phyloP scores from a whole-genome alignment of 2,888 invertebrate species.

The Hydriomena furcata region DNA sequence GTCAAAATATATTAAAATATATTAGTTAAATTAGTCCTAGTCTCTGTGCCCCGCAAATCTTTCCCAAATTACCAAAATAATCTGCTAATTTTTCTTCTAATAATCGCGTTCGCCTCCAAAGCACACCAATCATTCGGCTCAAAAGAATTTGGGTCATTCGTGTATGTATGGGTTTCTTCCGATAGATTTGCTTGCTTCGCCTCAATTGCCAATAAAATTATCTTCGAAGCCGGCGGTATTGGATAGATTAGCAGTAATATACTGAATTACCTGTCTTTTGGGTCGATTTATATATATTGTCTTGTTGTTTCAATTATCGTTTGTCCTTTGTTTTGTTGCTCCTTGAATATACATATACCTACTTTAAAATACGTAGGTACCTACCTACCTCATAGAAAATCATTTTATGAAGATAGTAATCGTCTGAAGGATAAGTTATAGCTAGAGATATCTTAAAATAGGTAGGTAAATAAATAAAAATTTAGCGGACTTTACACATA shows the following conservation, averaged over 20 bases:
- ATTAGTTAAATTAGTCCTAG: background rate
- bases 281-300: slow-evolving; percentile 30
- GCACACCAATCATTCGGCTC: slow-evolving; percentile 40
- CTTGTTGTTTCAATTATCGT: too few relatives aligned
- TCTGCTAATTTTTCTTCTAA: background rate
- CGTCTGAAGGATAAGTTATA: too few relatives aligned
- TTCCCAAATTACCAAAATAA: slow-evolving; percentile 4
- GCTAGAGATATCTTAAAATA: too few relatives aligned
- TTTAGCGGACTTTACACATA: too few relatives aligned
- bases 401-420: too few relatives aligned
- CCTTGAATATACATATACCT: too few relatives aligned
- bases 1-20: background rate
- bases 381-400: too few relatives aligned
- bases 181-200: slow-evolving; percentile 67
- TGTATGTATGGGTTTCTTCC: slow-evolving; percentile 67
- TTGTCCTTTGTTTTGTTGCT: slow-evolving; percentile 1
- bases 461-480: too few relatives aligned
- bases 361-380: too few relatives aligned
- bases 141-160: slow-evolving; percentile 62
- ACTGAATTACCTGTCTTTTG: slow-evolving; percentile 28
- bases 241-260: slow-evolving; percentile 44
- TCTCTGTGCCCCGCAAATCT: too few relatives aligned
- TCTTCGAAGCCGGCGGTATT: slow-evolving; percentile 39
- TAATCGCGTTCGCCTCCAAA: slow-evolving; percentile 37
- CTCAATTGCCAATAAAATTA: slow-evolving; percentile 63